A percentile compares a stretch with the other conserved stretches of the same genome.
phyloP scores from a whole-genome alignment of 2,888 invertebrate species.

The Drosophila tripunctata region DNA sequence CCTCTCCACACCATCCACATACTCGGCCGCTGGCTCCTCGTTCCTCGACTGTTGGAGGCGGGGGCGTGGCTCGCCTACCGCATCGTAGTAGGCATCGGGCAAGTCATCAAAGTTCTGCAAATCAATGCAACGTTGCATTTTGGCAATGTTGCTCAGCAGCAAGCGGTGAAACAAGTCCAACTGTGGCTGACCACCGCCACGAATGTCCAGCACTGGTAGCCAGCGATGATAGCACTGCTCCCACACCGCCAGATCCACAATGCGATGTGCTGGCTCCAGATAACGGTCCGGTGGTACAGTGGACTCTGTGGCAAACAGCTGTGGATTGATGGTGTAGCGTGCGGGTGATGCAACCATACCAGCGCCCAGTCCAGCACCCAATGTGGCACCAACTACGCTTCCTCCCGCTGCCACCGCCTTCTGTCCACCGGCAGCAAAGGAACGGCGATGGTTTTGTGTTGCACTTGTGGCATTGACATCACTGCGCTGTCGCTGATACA shows the following conservation, averaged over 20 bases:
- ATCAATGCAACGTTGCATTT: slow-evolving; percentile 83
- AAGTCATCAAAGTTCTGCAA: slow-evolving; percentile 82
- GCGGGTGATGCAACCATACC: slow-evolving; percentile 45
- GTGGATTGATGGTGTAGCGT: slow-evolving; percentile 80
- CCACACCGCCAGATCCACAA: slow-evolving; percentile 90
- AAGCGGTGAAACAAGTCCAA: slow-evolving; percentile 83
- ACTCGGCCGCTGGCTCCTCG: slow-evolving; percentile 64
- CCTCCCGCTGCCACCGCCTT: neutral
- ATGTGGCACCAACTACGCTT: neutral
- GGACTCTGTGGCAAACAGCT: slow-evolving; percentile 81
- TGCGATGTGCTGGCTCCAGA: slow-evolving; percentile 85
- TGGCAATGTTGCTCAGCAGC: slow-evolving; percentile 82
- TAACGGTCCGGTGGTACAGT: slow-evolving; percentile 82
- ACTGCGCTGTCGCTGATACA: slow-evolving; percentile 86
- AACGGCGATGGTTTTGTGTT: slow-evolving; percentile 77
- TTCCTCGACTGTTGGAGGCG: neutral
- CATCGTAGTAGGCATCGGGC: slow-evolving; percentile 78
- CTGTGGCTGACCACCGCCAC: slow-evolving; percentile 84
- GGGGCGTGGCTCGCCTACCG: slow-evolving; percentile 61
- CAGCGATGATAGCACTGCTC: slow-evolving; percentile 95
- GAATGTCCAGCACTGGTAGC: slow-evolving; percentile 90
- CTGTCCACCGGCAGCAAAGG: slow-evolving; percentile 72
- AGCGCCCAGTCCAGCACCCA: neutral
- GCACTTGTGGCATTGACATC: too few species aligned
- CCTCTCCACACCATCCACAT: slow-evolving; percentile 80